Conservation (phyloP, 2,888 invertebrate species). For the Galeopsomyia nigrocyanea region DNA sequence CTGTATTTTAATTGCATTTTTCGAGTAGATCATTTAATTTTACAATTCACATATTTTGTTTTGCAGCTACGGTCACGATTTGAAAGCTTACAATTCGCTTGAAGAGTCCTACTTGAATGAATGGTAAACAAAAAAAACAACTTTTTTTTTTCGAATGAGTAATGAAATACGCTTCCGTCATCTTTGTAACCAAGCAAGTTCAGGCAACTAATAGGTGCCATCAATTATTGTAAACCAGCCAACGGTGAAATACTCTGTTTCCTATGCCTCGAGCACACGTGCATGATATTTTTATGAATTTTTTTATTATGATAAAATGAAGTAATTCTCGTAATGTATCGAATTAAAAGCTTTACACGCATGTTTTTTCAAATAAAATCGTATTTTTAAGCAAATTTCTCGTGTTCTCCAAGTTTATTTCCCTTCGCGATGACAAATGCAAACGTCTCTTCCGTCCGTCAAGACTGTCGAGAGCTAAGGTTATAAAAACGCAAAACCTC, state of each 20-base stretch:
- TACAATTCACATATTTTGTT: slow-evolving; percentile 10
- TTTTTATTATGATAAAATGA: slow-evolving; percentile 2
- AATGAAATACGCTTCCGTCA: neutral
- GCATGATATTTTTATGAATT: slow-evolving; percentile 1
- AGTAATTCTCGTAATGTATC: slow-evolving; percentile 22
- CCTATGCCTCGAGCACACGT: too few species aligned
- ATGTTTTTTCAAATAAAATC: slow-evolving; percentile 11
- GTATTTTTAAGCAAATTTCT: neutral
- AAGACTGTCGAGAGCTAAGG: too few species aligned
- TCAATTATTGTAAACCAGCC: neutral
- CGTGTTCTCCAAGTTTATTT: too few species aligned
- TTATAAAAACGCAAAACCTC: neutral
- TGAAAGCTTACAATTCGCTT: slow-evolving; percentile 74
- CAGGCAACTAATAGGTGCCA: neutral
- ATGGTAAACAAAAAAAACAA: slow-evolving; percentile 57
- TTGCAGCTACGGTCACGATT: slow-evolving; percentile 74
- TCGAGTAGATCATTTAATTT: slow-evolving; percentile 17
- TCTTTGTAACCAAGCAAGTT: neutral
- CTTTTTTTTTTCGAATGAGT: neutral
- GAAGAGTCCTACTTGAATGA: slow-evolving; percentile 77
- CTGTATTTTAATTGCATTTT: neutral
- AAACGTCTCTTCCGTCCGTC: too few species aligned
- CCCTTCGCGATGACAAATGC: too few species aligned
- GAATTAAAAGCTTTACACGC: slow-evolving; percentile 1
- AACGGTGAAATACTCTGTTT: slow-evolving; percentile 10